Conservation (phyloP, 2,797 vertebrate species). For the Percopsis omiscomaycus region DNA sequence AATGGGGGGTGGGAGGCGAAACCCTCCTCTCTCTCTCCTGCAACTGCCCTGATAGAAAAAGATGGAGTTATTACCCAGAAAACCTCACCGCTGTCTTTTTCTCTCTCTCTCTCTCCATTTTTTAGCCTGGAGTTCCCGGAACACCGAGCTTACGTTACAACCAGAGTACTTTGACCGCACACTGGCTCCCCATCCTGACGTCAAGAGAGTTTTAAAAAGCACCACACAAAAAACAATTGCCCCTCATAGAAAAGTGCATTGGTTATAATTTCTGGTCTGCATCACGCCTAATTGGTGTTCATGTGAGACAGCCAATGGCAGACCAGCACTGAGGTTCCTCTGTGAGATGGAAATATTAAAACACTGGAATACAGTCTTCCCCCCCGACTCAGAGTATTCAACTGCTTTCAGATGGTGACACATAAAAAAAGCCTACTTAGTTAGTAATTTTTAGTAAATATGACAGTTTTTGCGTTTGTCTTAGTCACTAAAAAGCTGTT, state of each 20-base stretch:
- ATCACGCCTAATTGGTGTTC: constrained; percentile 62
- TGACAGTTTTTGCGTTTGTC: too few species aligned
- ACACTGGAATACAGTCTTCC: constrained; percentile 36
- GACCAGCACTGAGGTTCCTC: constrained; percentile 38
- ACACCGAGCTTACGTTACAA: constrained; percentile 71
- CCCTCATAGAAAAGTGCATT: constrained; percentile 58
- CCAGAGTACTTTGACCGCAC: constrained; percentile 74
- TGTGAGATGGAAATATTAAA: constrained; percentile 53
- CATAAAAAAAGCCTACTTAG: too few species aligned
- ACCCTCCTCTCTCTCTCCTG: constrained; percentile 44
- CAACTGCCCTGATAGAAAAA: constrained; percentile 54
- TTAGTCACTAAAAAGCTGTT: not conserved
- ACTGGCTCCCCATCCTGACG: constrained; percentile 64
- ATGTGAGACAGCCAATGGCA: constrained; percentile 51
- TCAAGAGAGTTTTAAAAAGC: constrained; percentile 19
- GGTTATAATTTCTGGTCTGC: constrained; percentile 63
- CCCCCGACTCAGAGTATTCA: constrained; percentile 22
- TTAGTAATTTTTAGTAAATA: too few species aligned
- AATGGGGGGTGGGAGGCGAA: constrained; percentile 14
- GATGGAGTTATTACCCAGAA: constrained; percentile 76
- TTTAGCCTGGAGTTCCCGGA: constrained; percentile 70
- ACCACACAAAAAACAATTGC: constrained; percentile 47
- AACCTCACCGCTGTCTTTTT: constrained; percentile 59
- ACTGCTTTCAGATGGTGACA: constrained; percentile 32
- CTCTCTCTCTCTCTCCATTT: constrained; percentile 50